A percentile compares a stretch with the other conserved stretches of the same genome.
phyloP scores from a whole-genome alignment of 2,888 invertebrate genomes.

The Arctia plantaginis region DNA sequence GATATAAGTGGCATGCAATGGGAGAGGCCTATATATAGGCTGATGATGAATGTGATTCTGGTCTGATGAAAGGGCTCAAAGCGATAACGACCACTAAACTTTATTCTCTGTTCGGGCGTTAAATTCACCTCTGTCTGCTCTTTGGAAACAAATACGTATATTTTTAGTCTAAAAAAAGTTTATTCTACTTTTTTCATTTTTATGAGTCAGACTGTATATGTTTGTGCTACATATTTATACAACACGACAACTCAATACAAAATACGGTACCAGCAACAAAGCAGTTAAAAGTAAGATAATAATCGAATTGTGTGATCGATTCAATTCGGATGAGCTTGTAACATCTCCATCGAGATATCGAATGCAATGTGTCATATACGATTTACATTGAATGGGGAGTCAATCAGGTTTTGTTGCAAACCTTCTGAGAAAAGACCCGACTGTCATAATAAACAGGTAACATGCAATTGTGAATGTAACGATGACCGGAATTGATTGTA shows the following conservation, averaged over 20 bases:
- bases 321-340: constrained; percentile 1
- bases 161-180: too few relatives aligned
- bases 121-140: too few relatives aligned
- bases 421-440: constrained; percentile 52
- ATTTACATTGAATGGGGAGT: constrained; percentile 73
- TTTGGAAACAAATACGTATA: too few relatives aligned
- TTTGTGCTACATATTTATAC: neutral
- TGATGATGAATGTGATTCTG: too few relatives aligned
- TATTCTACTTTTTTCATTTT: neutral
- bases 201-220: neutral
- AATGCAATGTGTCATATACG: constrained; percentile 52
- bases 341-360: constrained; percentile 56
- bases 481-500: constrained; percentile 26
- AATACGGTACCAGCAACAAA: neutral
- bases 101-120: too few relatives aligned
- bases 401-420: constrained; percentile 58
- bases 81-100: too few relatives aligned
- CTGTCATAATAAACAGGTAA: constrained; percentile 52
- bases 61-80: too few relatives aligned
- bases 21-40: too few relatives aligned
- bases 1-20: too few relatives aligned
- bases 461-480: constrained; percentile 14
- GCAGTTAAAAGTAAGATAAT: neutral
- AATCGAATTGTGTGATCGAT: constrained; percentile 1
- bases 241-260: neutral